A percentile compares a stretch with the other conserved stretches of the same genome.
phyloP scores from a whole-genome alignment of 2,888 invertebrate species.

The Sericinus montela region DNA sequence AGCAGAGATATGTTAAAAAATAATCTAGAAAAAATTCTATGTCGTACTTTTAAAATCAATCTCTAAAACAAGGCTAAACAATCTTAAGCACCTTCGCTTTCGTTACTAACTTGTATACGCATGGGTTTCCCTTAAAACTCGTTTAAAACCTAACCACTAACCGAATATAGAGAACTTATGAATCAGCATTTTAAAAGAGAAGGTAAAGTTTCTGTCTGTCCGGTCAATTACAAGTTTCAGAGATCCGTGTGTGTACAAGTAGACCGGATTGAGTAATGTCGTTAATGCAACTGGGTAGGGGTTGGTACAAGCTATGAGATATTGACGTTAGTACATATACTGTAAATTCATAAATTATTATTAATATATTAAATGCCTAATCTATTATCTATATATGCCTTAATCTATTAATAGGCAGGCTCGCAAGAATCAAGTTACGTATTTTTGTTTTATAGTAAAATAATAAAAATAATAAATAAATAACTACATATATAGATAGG shows the following conservation, averaged over 20 bases:
- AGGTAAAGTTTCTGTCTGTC: constrained; percentile 17
- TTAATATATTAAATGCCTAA: too few species aligned
- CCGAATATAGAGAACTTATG: constrained; percentile 6
- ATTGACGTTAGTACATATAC: not conserved
- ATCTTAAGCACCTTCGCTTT: not conserved
- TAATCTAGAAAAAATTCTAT: too few species aligned
- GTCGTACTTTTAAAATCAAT: too few species aligned
- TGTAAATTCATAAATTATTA: too few species aligned
- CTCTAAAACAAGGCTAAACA: too few species aligned
- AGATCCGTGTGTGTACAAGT: constrained; percentile 20
- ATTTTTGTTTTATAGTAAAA: too few species aligned
- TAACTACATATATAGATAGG: too few species aligned
- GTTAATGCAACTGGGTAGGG: constrained; percentile 13
- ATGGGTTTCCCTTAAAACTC: constrained; percentile 13
- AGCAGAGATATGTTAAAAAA: too few species aligned
- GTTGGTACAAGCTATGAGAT: constrained; percentile 6
- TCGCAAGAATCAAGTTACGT: too few species aligned
- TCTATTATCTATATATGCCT: too few species aligned
- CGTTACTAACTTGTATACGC: not conserved
- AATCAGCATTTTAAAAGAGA: constrained; percentile 19
- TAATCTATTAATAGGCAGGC: too few species aligned
- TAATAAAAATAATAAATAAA: too few species aligned
- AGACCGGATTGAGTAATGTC: constrained; percentile 15
- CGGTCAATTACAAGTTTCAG: constrained; percentile 21
- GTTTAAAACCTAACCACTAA: constrained; percentile 25